Conservation (phyloP, 2,113 vertebrate species). For the Microtus pennsylvanicus region DNA sequence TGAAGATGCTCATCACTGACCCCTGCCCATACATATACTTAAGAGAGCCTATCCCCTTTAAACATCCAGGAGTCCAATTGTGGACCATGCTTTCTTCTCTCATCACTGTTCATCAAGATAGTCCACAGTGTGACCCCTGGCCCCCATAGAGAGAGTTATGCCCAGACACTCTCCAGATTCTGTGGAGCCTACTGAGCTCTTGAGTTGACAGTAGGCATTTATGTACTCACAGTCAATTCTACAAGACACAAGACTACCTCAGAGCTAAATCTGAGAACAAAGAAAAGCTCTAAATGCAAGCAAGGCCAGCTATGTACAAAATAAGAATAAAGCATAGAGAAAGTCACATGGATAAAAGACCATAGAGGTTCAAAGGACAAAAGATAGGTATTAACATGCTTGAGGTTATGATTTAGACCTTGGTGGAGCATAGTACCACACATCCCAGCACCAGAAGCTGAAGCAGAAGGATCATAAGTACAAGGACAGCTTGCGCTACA, state of each 20-base stretch:
- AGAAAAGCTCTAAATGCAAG: background rate
- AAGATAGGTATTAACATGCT: background rate
- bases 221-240: background rate
- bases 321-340: background rate
- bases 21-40: background rate
- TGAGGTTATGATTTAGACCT: background rate
- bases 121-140: background rate
- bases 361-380: background rate
- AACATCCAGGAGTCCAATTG: rapidly evolving
- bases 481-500: background rate
- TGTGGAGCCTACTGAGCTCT: background rate
- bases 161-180: background rate
- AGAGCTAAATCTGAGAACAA: background rate
- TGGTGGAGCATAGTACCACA: background rate
- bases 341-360: background rate
- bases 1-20: background rate
- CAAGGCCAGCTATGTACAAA: background rate
- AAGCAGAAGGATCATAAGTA: background rate
- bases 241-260: background rate
- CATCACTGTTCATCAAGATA: background rate
- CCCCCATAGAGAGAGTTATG: background rate
- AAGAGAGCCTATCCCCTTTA: background rate
- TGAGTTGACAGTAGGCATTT: background rate
- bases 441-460: background rate
- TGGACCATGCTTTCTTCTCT: background rate